phyloP scores from a whole-genome alignment of 92 coral and sea anemone species.

The Siderastrea siderea region DNA sequence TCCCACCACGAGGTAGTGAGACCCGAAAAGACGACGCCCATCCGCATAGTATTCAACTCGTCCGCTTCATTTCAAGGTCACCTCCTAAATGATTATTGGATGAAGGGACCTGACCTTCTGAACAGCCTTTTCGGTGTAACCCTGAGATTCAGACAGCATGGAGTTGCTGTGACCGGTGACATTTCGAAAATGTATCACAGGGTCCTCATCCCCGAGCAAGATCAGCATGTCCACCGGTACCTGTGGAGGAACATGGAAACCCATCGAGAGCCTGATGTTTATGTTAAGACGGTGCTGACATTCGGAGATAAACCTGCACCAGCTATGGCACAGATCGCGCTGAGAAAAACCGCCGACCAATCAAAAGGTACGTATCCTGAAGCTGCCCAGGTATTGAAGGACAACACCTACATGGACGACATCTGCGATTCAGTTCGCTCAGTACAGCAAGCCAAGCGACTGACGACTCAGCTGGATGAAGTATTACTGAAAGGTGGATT shows the following conservation, averaged over 20 bases:
- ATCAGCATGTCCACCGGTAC: slow-evolving; percentile 76
- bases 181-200: slow-evolving; percentile 74
- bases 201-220: slow-evolving; percentile 62
- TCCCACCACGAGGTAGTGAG: slow-evolving; percentile 64
- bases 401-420: slow-evolving; percentile 68
- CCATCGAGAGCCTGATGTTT: slow-evolving; percentile 62
- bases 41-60: slow-evolving; percentile 66
- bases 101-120: no score
- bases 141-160: slow-evolving; percentile 61
- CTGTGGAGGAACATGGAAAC: slow-evolving; percentile 78
- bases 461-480: slow-evolving; percentile 58
- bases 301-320: slow-evolving; percentile 74
- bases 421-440: slow-evolving; percentile 45
- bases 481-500: slow-evolving; percentile 35
- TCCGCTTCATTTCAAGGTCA: slow-evolving; percentile 71
- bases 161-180: background rate
- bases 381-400: slow-evolving; percentile 38
- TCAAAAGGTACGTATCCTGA: slow-evolving; percentile 30
- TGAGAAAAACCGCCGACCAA: slow-evolving; percentile 62
- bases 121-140: slow-evolving; percentile 63
- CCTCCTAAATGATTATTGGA: slow-evolving; percentile 1
- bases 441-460: slow-evolving; percentile 40
- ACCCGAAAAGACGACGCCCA: slow-evolving; percentile 74
- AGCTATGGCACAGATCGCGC: slow-evolving; percentile 60
- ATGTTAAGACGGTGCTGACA: slow-evolving; percentile 67